Conservation (phyloP, 2,113 vertebrate genomes). For the Tursiops truncatus region DNA sequence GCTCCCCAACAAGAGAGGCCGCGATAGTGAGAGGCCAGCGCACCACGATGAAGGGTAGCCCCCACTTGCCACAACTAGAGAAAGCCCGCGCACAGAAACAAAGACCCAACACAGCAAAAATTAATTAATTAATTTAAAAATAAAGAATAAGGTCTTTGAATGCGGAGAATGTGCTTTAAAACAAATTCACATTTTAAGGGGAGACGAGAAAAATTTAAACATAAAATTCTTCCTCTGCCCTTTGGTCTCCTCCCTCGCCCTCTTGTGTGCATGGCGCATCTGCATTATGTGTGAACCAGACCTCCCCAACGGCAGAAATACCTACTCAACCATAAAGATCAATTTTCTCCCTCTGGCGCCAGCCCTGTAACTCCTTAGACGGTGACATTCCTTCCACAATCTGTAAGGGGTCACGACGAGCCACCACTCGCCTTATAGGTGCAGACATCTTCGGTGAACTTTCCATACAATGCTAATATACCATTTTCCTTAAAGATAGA, state of each 20-base stretch:
- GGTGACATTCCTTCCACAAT: not conserved
- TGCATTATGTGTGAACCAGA: not conserved
- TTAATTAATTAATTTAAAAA: too few species aligned
- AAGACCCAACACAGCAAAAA: too few species aligned
- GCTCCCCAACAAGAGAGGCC: too few species aligned
- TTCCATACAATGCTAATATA: too few species aligned
- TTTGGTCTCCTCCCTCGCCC: not conserved
- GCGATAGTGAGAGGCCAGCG: too few species aligned
- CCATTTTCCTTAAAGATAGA: not conserved
- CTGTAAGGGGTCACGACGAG: not conserved
- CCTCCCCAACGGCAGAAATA: not conserved
- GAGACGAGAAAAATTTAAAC: not conserved
- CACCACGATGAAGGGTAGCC: too few species aligned
- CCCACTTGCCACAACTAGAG: too few species aligned
- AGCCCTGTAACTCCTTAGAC: not conserved
- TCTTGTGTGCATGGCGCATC: accelerated
- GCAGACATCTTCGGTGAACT: not conserved
- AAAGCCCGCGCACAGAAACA: too few species aligned
- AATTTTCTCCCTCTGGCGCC: not conserved
- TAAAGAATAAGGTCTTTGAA: too few species aligned
- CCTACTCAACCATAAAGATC: not conserved
- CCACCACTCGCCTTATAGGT: not conserved
- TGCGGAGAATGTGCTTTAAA: too few species aligned
- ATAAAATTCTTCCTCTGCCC: not conserved
- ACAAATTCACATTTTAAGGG: not conserved